Evolutionary conservation across 2,113 vertebrate species (phyloP), one percentile per base, ranked within the genome.

Genomic region (Carettochelys insculpta): DNA sequence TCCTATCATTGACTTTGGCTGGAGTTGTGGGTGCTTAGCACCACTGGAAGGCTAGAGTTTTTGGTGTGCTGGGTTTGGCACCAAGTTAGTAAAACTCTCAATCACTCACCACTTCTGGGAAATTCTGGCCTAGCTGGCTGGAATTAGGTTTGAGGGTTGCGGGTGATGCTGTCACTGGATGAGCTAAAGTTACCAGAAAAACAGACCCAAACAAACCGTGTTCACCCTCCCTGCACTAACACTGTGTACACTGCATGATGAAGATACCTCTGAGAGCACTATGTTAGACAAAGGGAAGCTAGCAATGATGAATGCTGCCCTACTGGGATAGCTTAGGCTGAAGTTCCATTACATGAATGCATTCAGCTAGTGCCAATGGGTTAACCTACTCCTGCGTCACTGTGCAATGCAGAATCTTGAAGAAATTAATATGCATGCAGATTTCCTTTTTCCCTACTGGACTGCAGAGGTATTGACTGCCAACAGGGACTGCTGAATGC

Each of bases 191-290:
- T 85, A 65, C 48, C 53, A 58, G 61, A 51, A 88, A 56, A 93
- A 61, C 38, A 48, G 54, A 76, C 43, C 6, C 50, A n/a, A n/a
- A n/a, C 20, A 81, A 84, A 41, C 17, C 43, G n/a, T n/a, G n/a
- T 51, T 17, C 11, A 76, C 10, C 10, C 24, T 8, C 41, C 61
- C 31, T 5, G 3, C 65, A 78, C 89, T 31, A 78, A 80, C 81
- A 85, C n/a, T n/a, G n/a, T n/a, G n/a, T n/a, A n/a, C 92, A 84
- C 83, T 78, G n/a, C 83, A 88, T 45, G 83, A 80, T 80, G 88
- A 90, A 85, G 92, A 65, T 20, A 92, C 51, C 48, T 82, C 82
- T 78, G 45, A 51, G 81, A 34, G 52, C 91, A 56, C 91, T 47
- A 73, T 25, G 41, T 73, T 82, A 77, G 38, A 50, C 11, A 61